Evolutionary conservation across 2,113 vertebrate species (phyloP), one percentile per base, ranked within the genome.

Genomic region (Herpailurus yagouaroundi): DNA sequence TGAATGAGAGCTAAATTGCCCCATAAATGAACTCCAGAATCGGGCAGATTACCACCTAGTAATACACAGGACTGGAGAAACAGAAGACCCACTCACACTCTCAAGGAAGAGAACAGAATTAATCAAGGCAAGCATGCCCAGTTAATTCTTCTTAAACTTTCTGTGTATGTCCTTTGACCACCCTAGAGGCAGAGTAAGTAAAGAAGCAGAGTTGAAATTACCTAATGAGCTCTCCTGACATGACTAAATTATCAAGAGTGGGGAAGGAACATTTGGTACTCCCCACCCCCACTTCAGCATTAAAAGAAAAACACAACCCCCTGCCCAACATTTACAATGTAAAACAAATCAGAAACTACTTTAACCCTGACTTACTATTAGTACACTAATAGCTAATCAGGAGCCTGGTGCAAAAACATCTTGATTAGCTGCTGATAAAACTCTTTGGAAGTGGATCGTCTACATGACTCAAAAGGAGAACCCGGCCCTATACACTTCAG

Each of bases 331-430:
- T 88, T 83, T 94, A 87, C 89, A 95, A 55, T 77, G 68, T 95
- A 66, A 96, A 92, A 89, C 45, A 94, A 89, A 90, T 60, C 88
- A 96, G 79, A 96, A 92, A 94, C 27, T 45, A 69, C 8, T 77
- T 92, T 52, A 77, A 63, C 36, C 25, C 77, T 48, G 57, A 86
- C 71, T 89, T 85, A 95, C 57, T 94, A 21, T 38, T 15, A 80
- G 57, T 19, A 77, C 13, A 31, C 25, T 86, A 91, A 83, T 29
- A 92, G 29, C 13, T 94, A 80, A 84, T 84, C 95, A 95, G 81
- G 7, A 94, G 13, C 0, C 77, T 63, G 64, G 52, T 57, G 38
- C 29, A 82, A 82, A 90, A 71, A 50, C 48, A 76, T 91, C 66
- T 79, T 64, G 79, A 81, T 88, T 89, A 69, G 19, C 79, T 94